Percentiles rank a stretch among this genome's conserved stretches.
Evolutionary conservation across 2,797 vertebrate species (phyloP).

Genomic region (Pogoniulus pusillus): DNA sequence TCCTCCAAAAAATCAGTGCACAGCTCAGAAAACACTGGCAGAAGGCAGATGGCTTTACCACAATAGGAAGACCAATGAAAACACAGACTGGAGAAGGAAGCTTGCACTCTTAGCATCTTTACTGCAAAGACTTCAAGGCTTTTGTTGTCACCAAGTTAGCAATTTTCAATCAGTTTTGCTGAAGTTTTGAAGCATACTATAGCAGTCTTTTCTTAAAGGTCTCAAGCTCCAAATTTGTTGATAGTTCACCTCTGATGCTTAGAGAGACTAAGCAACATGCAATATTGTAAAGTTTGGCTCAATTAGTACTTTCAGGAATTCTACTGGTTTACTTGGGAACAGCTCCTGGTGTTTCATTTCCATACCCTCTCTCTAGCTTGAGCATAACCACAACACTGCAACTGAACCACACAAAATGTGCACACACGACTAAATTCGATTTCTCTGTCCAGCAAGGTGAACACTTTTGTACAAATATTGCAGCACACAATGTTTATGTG

Average conservation of each 20-base stretch:
- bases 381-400: neutral
- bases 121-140: neutral
- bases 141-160: neutral
- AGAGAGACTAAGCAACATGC: neutral
- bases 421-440: neutral
- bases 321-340: neutral
- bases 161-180: neutral
- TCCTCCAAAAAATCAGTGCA: neutral
- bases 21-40: neutral
- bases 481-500: neutral
- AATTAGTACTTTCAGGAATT: neutral
- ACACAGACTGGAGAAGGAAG: accelerated
- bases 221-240: neutral
- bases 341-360: neutral
- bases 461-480: neutral
- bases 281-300: neutral
- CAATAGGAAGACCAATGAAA: neutral
- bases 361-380: neutral
- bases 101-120: neutral
- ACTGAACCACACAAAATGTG: accelerated
- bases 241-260: neutral
- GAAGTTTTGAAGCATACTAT: neutral
- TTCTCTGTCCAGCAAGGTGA: neutral
- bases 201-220: neutral
- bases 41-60: neutral